A percentile compares a stretch with the other conserved stretches of the same genome.
Evolutionary conservation across 2,113 vertebrate genomes (phyloP).

Genomic region (Pelecanoides urinatrix): DNA sequence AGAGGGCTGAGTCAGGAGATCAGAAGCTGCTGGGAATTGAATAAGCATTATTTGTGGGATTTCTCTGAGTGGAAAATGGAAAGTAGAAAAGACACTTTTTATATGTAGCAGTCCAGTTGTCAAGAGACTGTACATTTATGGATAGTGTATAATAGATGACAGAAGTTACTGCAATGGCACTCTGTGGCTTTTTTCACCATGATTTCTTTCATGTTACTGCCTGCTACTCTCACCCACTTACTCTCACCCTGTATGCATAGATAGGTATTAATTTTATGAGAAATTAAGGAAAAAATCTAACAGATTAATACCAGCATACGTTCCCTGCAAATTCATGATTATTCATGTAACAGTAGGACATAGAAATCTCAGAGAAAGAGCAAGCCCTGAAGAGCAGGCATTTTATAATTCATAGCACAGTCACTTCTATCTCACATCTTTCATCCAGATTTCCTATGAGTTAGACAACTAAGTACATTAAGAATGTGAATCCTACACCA

Average conservation of each 20-base stretch:
- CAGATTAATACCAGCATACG: neutral
- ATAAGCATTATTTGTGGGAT: constrained; percentile 23
- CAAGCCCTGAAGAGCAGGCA: neutral
- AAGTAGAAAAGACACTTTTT: neutral
- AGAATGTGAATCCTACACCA: neutral
- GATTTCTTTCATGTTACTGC: neutral
- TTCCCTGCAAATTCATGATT: neutral
- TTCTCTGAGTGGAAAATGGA: neutral
- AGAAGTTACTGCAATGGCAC: neutral
- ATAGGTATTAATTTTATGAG: neutral
- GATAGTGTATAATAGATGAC: neutral
- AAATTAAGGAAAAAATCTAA: neutral
- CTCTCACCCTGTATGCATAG: neutral
- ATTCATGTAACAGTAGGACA: neutral
- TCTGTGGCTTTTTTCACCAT: neutral
- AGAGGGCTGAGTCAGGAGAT: constrained; percentile 30
- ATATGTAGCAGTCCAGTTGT: neutral
- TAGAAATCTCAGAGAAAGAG: neutral
- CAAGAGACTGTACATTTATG: neutral
- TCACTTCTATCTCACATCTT: neutral
- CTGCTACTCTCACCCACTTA: neutral
- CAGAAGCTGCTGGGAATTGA: constrained; percentile 28
- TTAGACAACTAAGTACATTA: neutral
- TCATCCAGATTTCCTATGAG: neutral
- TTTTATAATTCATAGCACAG: neutral